Evolutionary conservation across 2,797 vertebrate species (phyloP).

Genomic region (Propithecus deckenii): DNA sequence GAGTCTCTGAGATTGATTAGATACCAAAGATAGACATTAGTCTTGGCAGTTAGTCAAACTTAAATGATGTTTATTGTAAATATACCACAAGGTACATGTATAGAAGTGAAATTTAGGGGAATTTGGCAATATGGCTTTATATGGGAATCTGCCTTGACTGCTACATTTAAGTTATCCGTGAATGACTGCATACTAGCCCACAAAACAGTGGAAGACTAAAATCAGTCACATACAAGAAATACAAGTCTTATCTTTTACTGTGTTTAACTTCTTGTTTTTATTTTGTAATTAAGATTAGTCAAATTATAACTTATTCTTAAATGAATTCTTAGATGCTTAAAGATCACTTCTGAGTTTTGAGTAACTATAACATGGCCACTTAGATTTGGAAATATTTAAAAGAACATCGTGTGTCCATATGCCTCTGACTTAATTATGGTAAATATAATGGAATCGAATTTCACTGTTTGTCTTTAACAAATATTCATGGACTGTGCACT

Average conservation of each 20-base stretch:
- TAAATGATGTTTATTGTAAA: constrained; percentile 32
- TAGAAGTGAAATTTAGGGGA: not conserved
- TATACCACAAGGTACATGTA: not conserved
- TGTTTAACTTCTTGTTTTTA: not conserved
- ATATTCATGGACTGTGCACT: not conserved
- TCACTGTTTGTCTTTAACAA: not conserved
- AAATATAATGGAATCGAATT: not conserved
- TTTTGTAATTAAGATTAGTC: not conserved
- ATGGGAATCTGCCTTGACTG: not conserved
- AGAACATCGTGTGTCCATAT: not conserved
- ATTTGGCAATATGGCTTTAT: not conserved
- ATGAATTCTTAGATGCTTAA: not conserved
- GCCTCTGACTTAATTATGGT: not conserved
- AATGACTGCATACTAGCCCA: not conserved
- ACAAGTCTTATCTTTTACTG: not conserved
- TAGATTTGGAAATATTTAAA: not conserved
- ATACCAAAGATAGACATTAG: not conserved
- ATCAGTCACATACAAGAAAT: not conserved
- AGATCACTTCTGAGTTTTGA: not conserved
- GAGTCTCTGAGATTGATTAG: not conserved
- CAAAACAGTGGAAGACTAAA: not conserved
- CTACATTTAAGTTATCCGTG: not conserved
- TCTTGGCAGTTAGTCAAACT: constrained; percentile 29
- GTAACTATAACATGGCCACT: not conserved
- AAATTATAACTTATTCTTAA: not conserved